Conservation (phyloP, 1,140 invertebrate genomes). For the Drosophila repletoides region DNA sequence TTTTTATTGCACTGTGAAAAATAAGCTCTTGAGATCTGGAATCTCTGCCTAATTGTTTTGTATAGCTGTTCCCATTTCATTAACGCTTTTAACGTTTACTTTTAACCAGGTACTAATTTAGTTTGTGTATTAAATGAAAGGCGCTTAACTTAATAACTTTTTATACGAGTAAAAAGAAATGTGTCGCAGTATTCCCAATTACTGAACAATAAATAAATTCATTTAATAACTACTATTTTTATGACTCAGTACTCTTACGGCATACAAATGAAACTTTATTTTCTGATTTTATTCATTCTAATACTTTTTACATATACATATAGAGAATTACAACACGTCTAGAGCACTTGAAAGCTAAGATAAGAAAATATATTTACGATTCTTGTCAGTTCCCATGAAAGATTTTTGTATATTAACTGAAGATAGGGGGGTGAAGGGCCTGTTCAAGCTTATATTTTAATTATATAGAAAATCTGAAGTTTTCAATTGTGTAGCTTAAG, state of each 20-base stretch:
- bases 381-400: no score
- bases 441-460: background rate
- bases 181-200: background rate
- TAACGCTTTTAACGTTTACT: background rate
- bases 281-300: background rate
- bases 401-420: background rate
- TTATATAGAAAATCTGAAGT: background rate
- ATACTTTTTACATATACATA: background rate
- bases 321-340: background rate
- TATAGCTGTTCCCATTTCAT: slow-evolving; percentile 25
- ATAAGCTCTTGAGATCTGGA: slow-evolving; percentile 42
- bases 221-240: no score
- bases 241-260: background rate
- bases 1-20: slow-evolving; percentile 25
- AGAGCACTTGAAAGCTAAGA: background rate
- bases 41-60: slow-evolving; percentile 26
- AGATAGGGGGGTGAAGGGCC: background rate
- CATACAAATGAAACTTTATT: background rate
- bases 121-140: no score
- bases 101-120: no score
- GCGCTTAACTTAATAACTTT: background rate
- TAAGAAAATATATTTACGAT: background rate
- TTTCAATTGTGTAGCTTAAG: background rate
- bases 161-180: no score
- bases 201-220: no score